Evolutionary conservation across 1,140 invertebrate genomes (phyloP).

Genomic region (Eriocheir sinensis): DNA sequence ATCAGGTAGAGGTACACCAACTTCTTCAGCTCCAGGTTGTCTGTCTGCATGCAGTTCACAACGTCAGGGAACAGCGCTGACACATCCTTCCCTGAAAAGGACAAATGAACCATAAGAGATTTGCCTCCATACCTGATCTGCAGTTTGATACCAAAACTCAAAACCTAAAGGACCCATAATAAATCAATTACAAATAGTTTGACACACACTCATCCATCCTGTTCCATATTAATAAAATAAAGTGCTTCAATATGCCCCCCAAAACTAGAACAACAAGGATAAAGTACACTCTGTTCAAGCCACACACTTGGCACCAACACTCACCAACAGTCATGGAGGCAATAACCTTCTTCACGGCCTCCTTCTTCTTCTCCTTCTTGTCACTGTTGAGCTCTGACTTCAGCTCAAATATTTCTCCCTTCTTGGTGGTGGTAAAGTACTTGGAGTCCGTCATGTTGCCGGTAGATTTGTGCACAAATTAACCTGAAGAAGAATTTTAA

Average conservation of each 20-base stretch:
- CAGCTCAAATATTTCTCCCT: slow-evolving; percentile 99
- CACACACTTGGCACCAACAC: slow-evolving; percentile 26
- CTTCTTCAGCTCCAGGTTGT: slow-evolving; percentile 99
- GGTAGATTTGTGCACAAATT: background rate
- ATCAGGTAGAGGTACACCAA: slow-evolving; percentile 99
- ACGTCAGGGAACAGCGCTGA: slow-evolving; percentile 99
- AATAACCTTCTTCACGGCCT: slow-evolving; percentile 99
- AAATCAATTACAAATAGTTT: no score
- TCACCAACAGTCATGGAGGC: slow-evolving; percentile 99
- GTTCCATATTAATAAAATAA: no score
- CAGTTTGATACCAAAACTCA: no score
- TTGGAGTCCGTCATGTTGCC: slow-evolving; percentile 98
- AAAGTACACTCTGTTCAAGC: background rate
- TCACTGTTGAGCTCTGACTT: slow-evolving; percentile 99
- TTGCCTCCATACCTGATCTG: no score
- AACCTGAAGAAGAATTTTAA: background rate
- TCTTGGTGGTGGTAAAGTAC: slow-evolving; percentile 99
- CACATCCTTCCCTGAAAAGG: slow-evolving; percentile 87
- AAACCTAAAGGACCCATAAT: no score
- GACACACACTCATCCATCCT: no score
- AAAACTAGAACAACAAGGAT: no score
- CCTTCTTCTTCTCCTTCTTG: slow-evolving; percentile 99
- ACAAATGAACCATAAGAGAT: slow-evolving; percentile 40
- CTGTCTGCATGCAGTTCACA: slow-evolving; percentile 99
- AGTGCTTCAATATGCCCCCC: no score